Percentiles rank a stretch among this genome's conserved stretches.
phyloP scores from a whole-genome alignment of 2,888 invertebrate species.

The Rhogogaster chlorosoma region DNA sequence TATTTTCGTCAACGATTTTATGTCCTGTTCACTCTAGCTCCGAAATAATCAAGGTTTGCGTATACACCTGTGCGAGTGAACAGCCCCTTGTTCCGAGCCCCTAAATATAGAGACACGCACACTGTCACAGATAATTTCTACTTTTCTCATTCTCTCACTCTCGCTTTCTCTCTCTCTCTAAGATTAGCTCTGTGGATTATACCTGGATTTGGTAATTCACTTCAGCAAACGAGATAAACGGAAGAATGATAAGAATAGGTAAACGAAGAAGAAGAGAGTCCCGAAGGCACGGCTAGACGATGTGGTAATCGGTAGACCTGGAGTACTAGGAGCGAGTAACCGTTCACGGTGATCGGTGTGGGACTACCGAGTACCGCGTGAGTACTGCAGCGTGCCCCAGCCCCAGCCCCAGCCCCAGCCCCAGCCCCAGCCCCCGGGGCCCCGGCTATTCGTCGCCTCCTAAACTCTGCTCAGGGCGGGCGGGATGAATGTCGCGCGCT shows the following conservation, averaged over 20 bases:
- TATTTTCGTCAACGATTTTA: background rate
- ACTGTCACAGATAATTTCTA: too few species aligned
- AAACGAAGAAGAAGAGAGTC: background rate
- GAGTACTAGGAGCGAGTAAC: background rate
- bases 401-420: background rate
- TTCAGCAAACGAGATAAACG: too few species aligned
- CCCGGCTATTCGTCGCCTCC: background rate
- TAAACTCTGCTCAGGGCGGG: slow-evolving; percentile 29
- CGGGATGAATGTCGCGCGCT: slow-evolving; percentile 52
- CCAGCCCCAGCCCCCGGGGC: slow-evolving; percentile 1
- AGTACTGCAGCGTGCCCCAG: slow-evolving; percentile 26
- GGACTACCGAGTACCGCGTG: slow-evolving; percentile 34
- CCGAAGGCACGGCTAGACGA: background rate
- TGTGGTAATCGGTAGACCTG: slow-evolving; percentile 1
- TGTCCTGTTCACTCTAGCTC: background rate
- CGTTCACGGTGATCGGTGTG: background rate
- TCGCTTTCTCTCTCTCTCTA: too few species aligned
- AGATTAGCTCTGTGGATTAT: background rate
- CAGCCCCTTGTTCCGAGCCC: background rate
- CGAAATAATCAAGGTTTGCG: background rate
- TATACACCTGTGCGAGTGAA: background rate
- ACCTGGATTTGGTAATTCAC: background rate
- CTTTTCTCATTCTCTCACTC: too few species aligned
- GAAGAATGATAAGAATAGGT: background rate
- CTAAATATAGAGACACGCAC: background rate